These are phyloP conservation scores for Hemaris fuciformis DNA, from an alignment of 2,888 invertebrate genomes.

Conservation along the genomic window DNA sequence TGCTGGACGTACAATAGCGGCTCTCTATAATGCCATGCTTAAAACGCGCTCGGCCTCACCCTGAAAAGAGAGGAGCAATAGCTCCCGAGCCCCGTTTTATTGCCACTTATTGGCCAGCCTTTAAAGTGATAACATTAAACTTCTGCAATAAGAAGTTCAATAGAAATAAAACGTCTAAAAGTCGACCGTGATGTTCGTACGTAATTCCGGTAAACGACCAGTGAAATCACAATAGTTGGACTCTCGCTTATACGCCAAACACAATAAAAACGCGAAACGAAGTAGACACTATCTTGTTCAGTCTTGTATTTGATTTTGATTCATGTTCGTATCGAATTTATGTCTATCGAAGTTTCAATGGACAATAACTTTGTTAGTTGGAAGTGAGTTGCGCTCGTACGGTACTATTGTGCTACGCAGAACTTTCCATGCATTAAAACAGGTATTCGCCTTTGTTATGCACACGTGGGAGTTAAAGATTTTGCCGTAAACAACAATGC, in stretches of 20 bases:
- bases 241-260: conserved; percentile 37
- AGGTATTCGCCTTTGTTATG: background rate
- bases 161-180: conserved; percentile 32
- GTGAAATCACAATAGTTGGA: conserved; percentile 34
- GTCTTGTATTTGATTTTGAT: conserved; percentile 49
- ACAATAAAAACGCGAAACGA: conserved; percentile 40
- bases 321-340: conserved; percentile 51
- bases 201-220: conserved; percentile 34
- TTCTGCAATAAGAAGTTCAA: conserved; percentile 33
- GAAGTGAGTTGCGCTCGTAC: conserved; percentile 42
- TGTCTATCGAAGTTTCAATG: conserved; percentile 55
- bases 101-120: conserved; percentile 56
- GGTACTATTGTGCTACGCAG: conserved; percentile 38
- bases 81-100: conserved; percentile 56
- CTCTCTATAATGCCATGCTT: conserved; percentile 51
- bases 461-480: background rate
- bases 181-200: conserved; percentile 29
- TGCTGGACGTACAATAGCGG: conserved; percentile 43
- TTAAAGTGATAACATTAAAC: conserved; percentile 60
- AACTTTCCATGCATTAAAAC: conserved; percentile 35
- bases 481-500: background rate
- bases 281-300: conserved; percentile 43
- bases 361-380: conserved; percentile 56
- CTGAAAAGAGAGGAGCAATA: conserved; percentile 32
- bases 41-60: conserved; percentile 41